Conservation (phyloP, 2,797 vertebrate species). For the Galaxias olidus region DNA sequence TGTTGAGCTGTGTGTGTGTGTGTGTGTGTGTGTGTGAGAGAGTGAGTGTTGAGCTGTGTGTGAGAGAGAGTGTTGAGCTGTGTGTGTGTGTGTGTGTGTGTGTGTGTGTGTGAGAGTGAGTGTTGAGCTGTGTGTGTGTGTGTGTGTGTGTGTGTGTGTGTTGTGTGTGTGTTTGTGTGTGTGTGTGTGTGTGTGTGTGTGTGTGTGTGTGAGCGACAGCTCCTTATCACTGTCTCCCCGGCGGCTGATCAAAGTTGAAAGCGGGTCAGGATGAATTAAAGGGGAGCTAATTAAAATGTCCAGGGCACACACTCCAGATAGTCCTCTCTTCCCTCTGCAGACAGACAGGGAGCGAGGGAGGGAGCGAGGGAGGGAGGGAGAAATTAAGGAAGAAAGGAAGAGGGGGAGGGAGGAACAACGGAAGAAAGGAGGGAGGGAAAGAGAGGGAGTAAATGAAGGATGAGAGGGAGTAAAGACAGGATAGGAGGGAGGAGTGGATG, state of each 20-base stretch:
- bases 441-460: too few species aligned
- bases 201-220: conserved; percentile 14
- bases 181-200: too few species aligned
- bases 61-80: not conserved
- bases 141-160: not conserved
- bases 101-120: conserved; percentile 41
- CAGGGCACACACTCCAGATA: conserved; percentile 8
- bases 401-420: too few species aligned
- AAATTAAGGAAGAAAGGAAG: too few species aligned
- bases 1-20: not conserved
- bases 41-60: not conserved
- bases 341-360: too few species aligned
- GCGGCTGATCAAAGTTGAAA: conserved; percentile 24
- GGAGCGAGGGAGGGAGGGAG: too few species aligned
- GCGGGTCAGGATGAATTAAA: conserved; percentile 28
- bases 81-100: conserved; percentile 1
- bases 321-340: conserved; percentile 24
- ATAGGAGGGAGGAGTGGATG: too few species aligned
- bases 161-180: not conserved
- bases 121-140: not conserved
- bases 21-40: not conserved
- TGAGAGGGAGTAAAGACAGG: too few species aligned
- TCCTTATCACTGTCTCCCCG: conserved; percentile 17
- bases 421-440: too few species aligned
- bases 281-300: conserved; percentile 36